A percentile compares a stretch with the other conserved stretches of the same genome.
Evolutionary conservation across 2,113 vertebrate genomes (phyloP).

Genomic region (Hippopotamus amphibius): DNA sequence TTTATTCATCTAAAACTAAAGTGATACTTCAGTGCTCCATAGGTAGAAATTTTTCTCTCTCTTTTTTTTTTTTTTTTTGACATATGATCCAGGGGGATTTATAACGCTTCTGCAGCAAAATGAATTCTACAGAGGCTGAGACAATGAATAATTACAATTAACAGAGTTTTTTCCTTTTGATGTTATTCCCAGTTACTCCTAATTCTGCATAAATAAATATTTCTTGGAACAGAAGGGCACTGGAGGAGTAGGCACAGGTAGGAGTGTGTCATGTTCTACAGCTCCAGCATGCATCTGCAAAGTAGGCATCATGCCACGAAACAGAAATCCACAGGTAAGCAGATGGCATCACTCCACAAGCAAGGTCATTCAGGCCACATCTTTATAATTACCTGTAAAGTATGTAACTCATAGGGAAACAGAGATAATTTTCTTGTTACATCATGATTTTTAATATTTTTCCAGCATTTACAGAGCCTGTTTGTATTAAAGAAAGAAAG

Average conservation of each 20-base stretch:
- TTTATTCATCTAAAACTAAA: constrained; percentile 70
- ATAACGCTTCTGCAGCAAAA: constrained; percentile 60
- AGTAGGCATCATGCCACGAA: not conserved
- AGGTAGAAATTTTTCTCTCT: not conserved
- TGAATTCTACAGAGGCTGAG: constrained; percentile 59
- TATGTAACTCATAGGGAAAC: not conserved
- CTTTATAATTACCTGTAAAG: constrained; percentile 20
- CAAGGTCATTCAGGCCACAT: not conserved
- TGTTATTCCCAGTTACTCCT: constrained; percentile 55
- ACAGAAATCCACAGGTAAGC: constrained; percentile 45
- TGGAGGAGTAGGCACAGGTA: not conserved
- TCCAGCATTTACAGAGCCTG: not conserved
- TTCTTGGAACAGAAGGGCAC: not conserved
- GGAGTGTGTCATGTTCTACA: not conserved
- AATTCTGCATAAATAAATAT: constrained; percentile 68
- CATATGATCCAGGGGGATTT: constrained; percentile 49
- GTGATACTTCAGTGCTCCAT: constrained; percentile 10
- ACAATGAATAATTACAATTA: constrained; percentile 72
- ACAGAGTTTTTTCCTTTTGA: constrained; percentile 61
- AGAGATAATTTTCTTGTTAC: not conserved
- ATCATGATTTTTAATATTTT: not conserved
- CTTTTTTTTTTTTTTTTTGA: constrained; percentile 38
- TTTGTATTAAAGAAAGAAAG: not conserved
- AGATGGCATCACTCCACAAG: not conserved
- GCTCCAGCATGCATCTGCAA: constrained; percentile 13